Evolutionary conservation across 2,797 vertebrate species (phyloP).

Genomic region (Fundulus diaphanus): DNA sequence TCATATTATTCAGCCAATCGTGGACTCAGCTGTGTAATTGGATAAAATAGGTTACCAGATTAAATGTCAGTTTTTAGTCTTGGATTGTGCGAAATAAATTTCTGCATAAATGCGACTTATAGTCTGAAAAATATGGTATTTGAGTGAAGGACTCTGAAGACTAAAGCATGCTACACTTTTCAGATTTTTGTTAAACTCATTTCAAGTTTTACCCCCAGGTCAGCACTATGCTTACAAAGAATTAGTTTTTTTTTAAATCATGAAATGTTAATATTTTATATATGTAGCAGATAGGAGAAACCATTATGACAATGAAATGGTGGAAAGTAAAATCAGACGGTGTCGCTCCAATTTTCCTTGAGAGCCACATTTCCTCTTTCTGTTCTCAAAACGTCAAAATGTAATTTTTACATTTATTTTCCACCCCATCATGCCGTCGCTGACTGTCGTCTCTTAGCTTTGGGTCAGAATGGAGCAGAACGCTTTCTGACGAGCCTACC

Average conservation of each 20-base stretch:
- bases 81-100: too few species aligned
- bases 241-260: not conserved
- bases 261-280: not conserved
- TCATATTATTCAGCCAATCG: too few species aligned
- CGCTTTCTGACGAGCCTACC: slow-evolving; percentile 46
- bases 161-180: too few species aligned
- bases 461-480: slow-evolving; percentile 19
- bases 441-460: not conserved
- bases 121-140: too few species aligned
- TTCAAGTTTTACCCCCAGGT: too few species aligned
- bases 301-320: not conserved
- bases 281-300: not conserved
- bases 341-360: not conserved
- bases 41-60: too few species aligned
- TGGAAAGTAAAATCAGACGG: not conserved
- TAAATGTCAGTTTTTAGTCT: too few species aligned
- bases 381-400: not conserved
- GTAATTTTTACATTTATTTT: not conserved
- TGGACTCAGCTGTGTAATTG: too few species aligned
- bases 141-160: too few species aligned
- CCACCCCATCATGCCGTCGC: not conserved
- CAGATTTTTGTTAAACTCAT: too few species aligned
- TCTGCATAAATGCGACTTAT: too few species aligned
- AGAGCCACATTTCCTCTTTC: not conserved
- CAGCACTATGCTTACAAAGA: too few species aligned